A percentile compares a stretch with the other conserved stretches of the same genome.
Evolutionary conservation across 1,140 invertebrate genomes (phyloP).

Genomic region (Himalopsyche phryganea): DNA sequence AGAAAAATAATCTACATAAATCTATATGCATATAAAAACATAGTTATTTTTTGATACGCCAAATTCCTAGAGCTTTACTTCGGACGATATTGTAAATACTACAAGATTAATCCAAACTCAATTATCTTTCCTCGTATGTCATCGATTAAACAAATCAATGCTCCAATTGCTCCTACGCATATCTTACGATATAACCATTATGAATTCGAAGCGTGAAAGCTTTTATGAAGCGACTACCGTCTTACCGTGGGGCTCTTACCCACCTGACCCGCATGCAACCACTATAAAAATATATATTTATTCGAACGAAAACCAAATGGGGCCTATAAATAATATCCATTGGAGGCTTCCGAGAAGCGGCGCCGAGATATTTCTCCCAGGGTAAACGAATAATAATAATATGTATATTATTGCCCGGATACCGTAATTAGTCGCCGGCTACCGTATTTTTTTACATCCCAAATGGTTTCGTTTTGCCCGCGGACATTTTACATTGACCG

Average conservation of each 20-base stretch:
- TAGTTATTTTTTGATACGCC: too few relatives aligned
- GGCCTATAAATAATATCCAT: background rate
- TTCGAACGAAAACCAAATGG: too few relatives aligned
- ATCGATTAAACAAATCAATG: too few relatives aligned
- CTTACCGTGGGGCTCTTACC: constrained; percentile 6
- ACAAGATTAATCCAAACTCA: too few relatives aligned
- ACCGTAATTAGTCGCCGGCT: constrained; percentile 28
- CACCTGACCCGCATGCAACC: background rate
- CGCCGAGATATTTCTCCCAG: constrained; percentile 17
- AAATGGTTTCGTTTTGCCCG: constrained; percentile 15
- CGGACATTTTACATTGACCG: background rate
- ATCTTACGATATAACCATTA: too few relatives aligned
- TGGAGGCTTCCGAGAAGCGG: constrained; percentile 5
- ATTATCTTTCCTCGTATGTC: too few relatives aligned
- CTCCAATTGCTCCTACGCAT: too few relatives aligned
- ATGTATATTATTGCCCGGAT: constrained; percentile 24
- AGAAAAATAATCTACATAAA: too few relatives aligned
- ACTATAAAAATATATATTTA: background rate
- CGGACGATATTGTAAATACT: too few relatives aligned
- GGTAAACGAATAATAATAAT: constrained; percentile 22
- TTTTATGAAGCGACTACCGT: constrained; percentile 15
- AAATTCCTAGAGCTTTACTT: too few relatives aligned
- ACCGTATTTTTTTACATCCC: constrained; percentile 22
- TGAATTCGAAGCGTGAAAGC: constrained; percentile 8
- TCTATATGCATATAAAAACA: too few relatives aligned